Conservation (phyloP, 2,888 invertebrate species). For the Drosophila fulvimacula region DNA sequence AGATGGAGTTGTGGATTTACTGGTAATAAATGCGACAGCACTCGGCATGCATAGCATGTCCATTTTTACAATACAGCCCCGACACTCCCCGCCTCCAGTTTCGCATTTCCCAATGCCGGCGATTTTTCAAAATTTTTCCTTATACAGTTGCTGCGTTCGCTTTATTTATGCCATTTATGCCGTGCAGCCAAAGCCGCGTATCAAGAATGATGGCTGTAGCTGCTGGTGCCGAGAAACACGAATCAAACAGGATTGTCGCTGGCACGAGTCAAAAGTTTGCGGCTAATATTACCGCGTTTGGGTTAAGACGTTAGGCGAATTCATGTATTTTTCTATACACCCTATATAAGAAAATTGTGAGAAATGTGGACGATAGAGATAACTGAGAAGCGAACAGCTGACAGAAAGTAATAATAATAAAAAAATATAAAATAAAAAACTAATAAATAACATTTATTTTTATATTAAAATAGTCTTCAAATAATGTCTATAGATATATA, state of each 20-base stretch:
- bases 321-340: constrained; percentile 8
- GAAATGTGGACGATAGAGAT: not conserved
- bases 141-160: constrained; percentile 53
- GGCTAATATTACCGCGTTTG: constrained; percentile 62
- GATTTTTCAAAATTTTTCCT: constrained; percentile 66
- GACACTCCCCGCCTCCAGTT: not conserved
- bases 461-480: too few relatives aligned
- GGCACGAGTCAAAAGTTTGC: constrained; percentile 41
- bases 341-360: constrained; percentile 2
- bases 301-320: constrained; percentile 55
- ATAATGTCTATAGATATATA: too few relatives aligned
- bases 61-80: constrained; percentile 57
- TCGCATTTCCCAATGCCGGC: constrained; percentile 36
- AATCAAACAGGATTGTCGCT: constrained; percentile 40
- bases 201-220: constrained; percentile 13
- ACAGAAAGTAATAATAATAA: not conserved
- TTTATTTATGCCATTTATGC: constrained; percentile 72
- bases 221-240: not conserved
- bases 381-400: too few relatives aligned
- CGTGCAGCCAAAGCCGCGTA: constrained; percentile 41
- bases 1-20: constrained; percentile 21
- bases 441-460: too few relatives aligned
- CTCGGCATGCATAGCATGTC: constrained; percentile 77
- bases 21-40: constrained; percentile 75
- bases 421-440: not conserved